Conservation (phyloP, 2,113 vertebrate species). For the Guaruba guarouba region DNA sequence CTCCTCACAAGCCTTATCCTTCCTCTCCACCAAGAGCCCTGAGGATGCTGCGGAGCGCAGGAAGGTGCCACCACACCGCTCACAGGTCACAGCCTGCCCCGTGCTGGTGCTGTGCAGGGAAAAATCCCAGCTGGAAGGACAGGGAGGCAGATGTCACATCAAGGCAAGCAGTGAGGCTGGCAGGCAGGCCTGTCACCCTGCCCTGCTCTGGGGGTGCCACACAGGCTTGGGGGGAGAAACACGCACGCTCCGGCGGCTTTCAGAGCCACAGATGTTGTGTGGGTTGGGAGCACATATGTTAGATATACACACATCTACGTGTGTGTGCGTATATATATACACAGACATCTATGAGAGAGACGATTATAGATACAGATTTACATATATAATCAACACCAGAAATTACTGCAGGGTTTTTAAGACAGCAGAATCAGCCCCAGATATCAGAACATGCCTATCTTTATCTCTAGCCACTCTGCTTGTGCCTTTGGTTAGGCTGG, state of each 20-base stretch:
- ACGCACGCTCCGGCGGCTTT: rapidly evolving
- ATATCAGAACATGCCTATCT: neutral
- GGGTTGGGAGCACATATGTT: conserved; percentile 61
- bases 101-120: rapidly evolving
- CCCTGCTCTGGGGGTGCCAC: neutral
- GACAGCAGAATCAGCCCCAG: neutral
- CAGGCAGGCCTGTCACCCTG: rapidly evolving
- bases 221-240: rapidly evolving
- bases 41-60: neutral
- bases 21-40: neutral
- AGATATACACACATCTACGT: conserved; percentile 41
- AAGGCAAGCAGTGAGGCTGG: rapidly evolving
- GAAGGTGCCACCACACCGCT: neutral
- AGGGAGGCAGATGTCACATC: rapidly evolving
- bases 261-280: conserved; percentile 28
- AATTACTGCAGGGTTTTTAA: neutral
- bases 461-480: neutral
- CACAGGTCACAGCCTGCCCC: rapidly evolving
- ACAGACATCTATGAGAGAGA: conserved; percentile 41
- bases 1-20: neutral
- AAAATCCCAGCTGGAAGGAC: neutral
- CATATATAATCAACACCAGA: conserved; percentile 43
- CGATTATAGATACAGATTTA: conserved; percentile 41
- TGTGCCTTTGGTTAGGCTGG: neutral
- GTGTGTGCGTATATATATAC: conserved; percentile 25